Percentiles rank a stretch among this genome's conserved stretches.
These are phyloP conservation scores for Cyclura pinguis DNA, from an alignment of 2,797 vertebrate genomes.

Conservation along the genomic window DNA sequence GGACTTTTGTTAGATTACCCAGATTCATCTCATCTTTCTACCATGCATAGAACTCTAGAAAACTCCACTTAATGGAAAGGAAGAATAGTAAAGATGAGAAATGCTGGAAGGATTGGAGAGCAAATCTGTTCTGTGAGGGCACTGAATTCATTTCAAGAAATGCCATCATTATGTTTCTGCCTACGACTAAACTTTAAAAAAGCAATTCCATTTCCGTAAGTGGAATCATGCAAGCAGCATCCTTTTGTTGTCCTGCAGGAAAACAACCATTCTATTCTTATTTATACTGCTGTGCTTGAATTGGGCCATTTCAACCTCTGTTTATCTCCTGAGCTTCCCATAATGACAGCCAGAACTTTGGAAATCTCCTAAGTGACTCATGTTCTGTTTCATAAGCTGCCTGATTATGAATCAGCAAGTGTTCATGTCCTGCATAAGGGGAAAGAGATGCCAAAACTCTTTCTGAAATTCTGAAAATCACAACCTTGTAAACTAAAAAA, in stretches of 20 bases:
- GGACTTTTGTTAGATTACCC: conserved; percentile 47
- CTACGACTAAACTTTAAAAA: conserved; percentile 71
- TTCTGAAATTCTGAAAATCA: conserved; percentile 8
- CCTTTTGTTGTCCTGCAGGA: conserved; percentile 67
- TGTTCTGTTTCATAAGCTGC: conserved; percentile 25
- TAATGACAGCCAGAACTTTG: conserved; percentile 64
- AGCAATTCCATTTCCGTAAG: conserved; percentile 69
- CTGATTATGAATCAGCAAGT: conserved; percentile 37
- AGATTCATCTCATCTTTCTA: conserved; percentile 66
- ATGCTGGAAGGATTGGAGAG: conserved; percentile 57
- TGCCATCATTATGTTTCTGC: conserved; percentile 65
- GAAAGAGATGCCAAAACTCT: neutral
- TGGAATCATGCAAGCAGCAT: conserved; percentile 37
- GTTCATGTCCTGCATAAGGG: neutral
- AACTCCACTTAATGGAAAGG: conserved; percentile 46
- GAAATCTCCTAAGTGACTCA: conserved; percentile 57
- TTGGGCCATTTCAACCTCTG: conserved; percentile 60
- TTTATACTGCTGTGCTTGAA: conserved; percentile 67
- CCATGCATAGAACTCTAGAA: conserved; percentile 47
- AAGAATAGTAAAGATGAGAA: conserved; percentile 58
- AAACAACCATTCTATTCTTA: conserved; percentile 60
- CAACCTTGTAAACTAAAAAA: neutral
- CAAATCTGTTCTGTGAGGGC: conserved; percentile 69
- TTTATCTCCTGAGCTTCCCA: conserved; percentile 52
- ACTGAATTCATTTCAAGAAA: conserved; percentile 72